Conservation (phyloP, 2,797 vertebrate species). For the Limosa lapponica region DNA sequence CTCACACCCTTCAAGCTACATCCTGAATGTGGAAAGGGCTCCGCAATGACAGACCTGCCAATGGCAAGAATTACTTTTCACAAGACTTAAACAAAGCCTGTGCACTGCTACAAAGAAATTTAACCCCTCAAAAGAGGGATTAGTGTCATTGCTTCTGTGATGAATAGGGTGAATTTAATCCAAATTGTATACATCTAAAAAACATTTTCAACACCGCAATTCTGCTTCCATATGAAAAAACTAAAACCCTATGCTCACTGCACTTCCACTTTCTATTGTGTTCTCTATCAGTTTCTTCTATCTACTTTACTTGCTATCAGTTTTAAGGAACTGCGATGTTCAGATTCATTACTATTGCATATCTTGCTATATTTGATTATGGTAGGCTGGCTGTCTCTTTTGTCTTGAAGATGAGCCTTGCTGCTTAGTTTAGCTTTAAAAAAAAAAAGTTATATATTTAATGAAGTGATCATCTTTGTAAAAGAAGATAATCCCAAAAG, state of each 20-base stretch:
- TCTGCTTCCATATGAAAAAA: neutral
- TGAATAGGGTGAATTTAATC: neutral
- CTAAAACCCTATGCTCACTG: fast-evolving
- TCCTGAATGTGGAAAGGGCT: neutral
- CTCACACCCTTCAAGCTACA: neutral
- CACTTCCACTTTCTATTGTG: neutral
- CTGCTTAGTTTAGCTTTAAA: neutral
- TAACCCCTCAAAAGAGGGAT: neutral
- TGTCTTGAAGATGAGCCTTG: neutral
- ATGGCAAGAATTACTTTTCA: neutral
- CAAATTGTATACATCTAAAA: neutral
- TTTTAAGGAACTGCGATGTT: neutral
- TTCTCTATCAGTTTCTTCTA: neutral
- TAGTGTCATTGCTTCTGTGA: neutral
- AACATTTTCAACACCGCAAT: neutral
- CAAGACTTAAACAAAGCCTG: neutral
- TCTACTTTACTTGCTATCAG: neutral
- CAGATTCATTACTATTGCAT: neutral
- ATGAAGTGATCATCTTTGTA: neutral
- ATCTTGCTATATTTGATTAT: neutral
- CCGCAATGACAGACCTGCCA: neutral
- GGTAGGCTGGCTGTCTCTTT: neutral
- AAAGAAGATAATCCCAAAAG: neutral
- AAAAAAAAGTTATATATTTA: neutral
- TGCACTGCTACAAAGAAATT: neutral